These are phyloP conservation scores for Cotesia typhae DNA, from an alignment of 1,140 invertebrate species.

Conservation along the genomic window DNA sequence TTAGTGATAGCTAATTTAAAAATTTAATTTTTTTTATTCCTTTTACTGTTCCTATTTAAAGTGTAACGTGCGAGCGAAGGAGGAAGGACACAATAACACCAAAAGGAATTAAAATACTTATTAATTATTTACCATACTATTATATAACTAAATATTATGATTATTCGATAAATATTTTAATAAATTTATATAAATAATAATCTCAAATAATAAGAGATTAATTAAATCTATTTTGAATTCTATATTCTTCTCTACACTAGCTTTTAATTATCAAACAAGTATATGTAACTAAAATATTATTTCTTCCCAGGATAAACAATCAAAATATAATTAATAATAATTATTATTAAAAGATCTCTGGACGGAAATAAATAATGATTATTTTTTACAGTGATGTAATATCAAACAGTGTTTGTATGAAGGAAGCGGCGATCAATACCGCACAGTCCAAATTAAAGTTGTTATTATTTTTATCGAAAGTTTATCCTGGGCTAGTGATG, in stretches of 20 bases:
- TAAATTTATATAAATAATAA: constrained; percentile 1
- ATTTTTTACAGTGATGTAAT: constrained; percentile 50
- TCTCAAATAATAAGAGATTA: too few species aligned
- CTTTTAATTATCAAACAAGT: background rate
- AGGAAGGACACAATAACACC: constrained; percentile 6
- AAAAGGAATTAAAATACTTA: too few species aligned
- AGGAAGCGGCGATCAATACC: constrained; percentile 45
- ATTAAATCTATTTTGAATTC: too few species aligned
- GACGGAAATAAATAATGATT: too few species aligned
- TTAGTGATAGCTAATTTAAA: background rate
- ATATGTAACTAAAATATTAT: background rate
- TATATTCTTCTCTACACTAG: too few species aligned
- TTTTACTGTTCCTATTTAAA: constrained; percentile 23
- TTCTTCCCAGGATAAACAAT: too few species aligned
- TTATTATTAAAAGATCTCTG: too few species aligned
- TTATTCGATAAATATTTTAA: constrained; percentile 10
- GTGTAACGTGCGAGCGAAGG: constrained; percentile 9
- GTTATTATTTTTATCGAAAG: constrained; percentile 36
- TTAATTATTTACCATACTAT: too few species aligned
- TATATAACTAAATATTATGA: constrained; percentile 18
- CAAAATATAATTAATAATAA: too few species aligned
- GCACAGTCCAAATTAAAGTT: constrained; percentile 56
- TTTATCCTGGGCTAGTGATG: constrained; percentile 5
- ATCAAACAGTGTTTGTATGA: constrained; percentile 33
- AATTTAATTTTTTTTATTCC: constrained; percentile 8